Evolutionary conservation across 1,140 invertebrate genomes (phyloP).

Genomic region (Pteromalus puparum): DNA sequence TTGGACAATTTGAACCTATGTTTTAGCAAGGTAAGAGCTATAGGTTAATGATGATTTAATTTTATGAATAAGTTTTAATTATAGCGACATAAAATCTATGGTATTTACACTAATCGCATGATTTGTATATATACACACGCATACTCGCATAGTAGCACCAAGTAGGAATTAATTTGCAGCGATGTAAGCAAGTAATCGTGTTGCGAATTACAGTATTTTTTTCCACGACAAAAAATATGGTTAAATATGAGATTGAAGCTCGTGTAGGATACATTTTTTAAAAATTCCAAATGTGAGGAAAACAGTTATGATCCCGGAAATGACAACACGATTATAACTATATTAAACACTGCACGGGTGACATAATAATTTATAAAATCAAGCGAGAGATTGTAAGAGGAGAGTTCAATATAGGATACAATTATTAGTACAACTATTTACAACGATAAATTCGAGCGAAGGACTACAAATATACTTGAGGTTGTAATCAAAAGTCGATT

Average conservation of each 20-base stretch:
- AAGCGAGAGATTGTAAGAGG: slow-evolving; percentile 23
- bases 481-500: slow-evolving; percentile 25
- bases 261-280: background rate
- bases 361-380: slow-evolving; percentile 28
- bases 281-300: background rate
- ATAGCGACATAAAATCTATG: slow-evolving; percentile 43
- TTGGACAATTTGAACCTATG: slow-evolving; percentile 41
- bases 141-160: slow-evolving; percentile 34
- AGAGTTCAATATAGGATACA: slow-evolving; percentile 38
- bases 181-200: background rate
- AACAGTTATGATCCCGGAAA: background rate
- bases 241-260: background rate
- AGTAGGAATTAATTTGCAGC: slow-evolving; percentile 31
- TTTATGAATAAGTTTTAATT: slow-evolving; percentile 45
- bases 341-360: background rate
- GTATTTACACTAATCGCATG: slow-evolving; percentile 48
- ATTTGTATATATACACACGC: slow-evolving; percentile 34
- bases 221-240: background rate
- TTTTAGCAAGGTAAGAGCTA: slow-evolving; percentile 43
- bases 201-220: slow-evolving; percentile 11
- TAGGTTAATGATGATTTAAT: slow-evolving; percentile 42
- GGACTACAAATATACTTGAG: slow-evolving; percentile 35
- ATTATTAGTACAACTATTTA: slow-evolving; percentile 52
- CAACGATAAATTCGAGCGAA: slow-evolving; percentile 38
- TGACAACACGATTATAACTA: slow-evolving; percentile 21